Conservation (phyloP, 1,140 invertebrate species). For the Limonius californicus region DNA sequence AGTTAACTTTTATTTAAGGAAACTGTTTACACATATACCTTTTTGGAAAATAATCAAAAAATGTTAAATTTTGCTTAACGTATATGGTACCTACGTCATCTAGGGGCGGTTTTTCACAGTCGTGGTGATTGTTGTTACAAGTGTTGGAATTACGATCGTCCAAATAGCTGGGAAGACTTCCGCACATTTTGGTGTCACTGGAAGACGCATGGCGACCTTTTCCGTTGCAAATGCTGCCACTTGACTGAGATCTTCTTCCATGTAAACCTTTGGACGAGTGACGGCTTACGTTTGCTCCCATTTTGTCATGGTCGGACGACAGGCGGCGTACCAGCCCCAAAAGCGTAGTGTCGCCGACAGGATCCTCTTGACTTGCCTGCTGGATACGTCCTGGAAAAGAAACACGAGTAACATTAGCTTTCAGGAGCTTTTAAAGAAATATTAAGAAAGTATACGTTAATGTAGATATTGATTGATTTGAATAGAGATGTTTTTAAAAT, state of each 20-base stretch:
- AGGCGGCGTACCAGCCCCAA: constrained; percentile 24
- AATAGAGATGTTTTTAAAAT: too few relatives aligned
- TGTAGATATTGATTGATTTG: too few relatives aligned
- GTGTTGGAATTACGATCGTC: constrained; percentile 55
- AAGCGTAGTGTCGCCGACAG: constrained; percentile 13
- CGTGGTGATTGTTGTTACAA: constrained; percentile 57
- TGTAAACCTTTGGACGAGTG: constrained; percentile 64
- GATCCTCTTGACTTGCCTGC: not conserved
- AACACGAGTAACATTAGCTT: not conserved
- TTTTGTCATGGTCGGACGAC: constrained; percentile 41
- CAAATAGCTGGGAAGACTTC: constrained; percentile 68
- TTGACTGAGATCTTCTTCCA: constrained; percentile 66
- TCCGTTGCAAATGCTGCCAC: constrained; percentile 54
- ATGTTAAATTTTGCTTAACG: too few relatives aligned
- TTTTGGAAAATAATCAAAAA: too few relatives aligned
- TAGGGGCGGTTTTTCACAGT: constrained; percentile 54
- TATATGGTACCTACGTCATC: constrained; percentile 50
- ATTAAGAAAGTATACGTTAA: too few relatives aligned
- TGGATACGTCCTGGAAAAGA: constrained; percentile 1
- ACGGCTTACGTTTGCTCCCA: constrained; percentile 72
- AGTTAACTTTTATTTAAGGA: too few relatives aligned
- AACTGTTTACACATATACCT: too few relatives aligned
- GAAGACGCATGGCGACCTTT: constrained; percentile 43
- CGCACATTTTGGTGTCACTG: constrained; percentile 48
- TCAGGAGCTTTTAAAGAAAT: too few relatives aligned